Base-by-base conservation (phyloP, 1,140 invertebrate species). In the Chrysomallon squamiferum region DNA sequence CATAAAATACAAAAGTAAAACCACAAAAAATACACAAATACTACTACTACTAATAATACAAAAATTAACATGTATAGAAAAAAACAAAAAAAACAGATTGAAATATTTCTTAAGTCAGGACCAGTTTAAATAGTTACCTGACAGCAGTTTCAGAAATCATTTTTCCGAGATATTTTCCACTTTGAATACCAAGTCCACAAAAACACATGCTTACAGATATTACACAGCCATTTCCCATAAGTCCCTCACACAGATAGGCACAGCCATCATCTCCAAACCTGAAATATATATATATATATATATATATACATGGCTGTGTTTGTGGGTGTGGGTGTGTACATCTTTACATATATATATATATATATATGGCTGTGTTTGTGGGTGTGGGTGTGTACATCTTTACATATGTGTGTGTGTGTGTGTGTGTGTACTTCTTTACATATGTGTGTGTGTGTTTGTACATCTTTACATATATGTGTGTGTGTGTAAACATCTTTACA, bases 241-340 rank as follows among this genome's bases (percentile, higher is more conserved):
- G 62, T 47, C 84, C 82, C 56, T 73, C 65, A 75, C 80, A 82
- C 9, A 86, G 63, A 56, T 77, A 66, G 38, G 68, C 57, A 59
- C 77, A 78, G 0, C 82, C 83, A 62, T 80, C 75, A 62, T 85
- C 81, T 20, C 83, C 79, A 76, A 85, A 83, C 54, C 80, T 82
- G 59, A 11, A 63, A 70, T 30, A 32, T 22, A 49, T 7, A 38
- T 7, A 38, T 38, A 38, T 32, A 38, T 7, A 38, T 38, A 38
- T 38, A 38, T 38, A 38, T 38, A 38, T 15, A 38, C 6, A 7
- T 15, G 6, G 6, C 15, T 5, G 15, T 15, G 15, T 5, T 7
- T 5, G 15, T 38, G 15, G 5, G 15, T 38, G n/a, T 38, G 15
- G 6, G 35, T 38, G 6, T 38, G 35, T 38, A 38, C 15, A 7